phyloP scores from a whole-genome alignment of 1,140 invertebrate genomes.

The Zaprionus kolodkinae region DNA sequence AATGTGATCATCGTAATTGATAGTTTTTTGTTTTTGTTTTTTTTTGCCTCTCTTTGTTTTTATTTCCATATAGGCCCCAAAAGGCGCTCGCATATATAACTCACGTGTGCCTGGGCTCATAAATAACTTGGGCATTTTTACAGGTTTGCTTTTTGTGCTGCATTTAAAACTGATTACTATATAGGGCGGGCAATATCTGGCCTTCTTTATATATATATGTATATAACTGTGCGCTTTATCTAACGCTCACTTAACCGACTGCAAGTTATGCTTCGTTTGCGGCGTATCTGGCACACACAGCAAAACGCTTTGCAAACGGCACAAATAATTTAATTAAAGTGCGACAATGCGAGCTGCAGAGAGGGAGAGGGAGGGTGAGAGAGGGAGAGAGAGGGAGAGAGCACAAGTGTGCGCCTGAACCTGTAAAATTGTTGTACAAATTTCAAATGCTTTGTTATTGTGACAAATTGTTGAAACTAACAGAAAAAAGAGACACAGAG shows the following conservation, averaged over 20 bases:
- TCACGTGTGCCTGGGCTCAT: conserved; percentile 31
- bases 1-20: conserved; percentile 73
- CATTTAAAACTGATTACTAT: conserved; percentile 21
- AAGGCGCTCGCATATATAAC: conserved; percentile 28
- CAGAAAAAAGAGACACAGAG: conserved; percentile 23
- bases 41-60: conserved; percentile 16
- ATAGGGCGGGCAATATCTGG: not conserved
- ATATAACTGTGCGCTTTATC: not conserved
- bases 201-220: not conserved
- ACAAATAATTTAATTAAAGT: conserved; percentile 40
- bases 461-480: conserved; percentile 66
- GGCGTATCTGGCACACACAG: conserved; percentile 6
- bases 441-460: conserved; percentile 71
- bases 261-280: conserved; percentile 8
- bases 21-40: conserved; percentile 54
- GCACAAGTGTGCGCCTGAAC: conserved; percentile 5
- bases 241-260: conserved; percentile 2
- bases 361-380: not conserved
- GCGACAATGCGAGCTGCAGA: not conserved
- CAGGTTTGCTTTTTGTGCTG: conserved; percentile 1
- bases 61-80: conserved; percentile 9
- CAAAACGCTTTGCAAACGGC: conserved; percentile 15
- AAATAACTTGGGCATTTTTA: conserved; percentile 37
- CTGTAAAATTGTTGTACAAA: conserved; percentile 43
- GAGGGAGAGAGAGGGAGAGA: conserved; percentile 6